Conservation (phyloP, 2,888 invertebrate genomes). For the Gisinianus flammeolus region DNA sequence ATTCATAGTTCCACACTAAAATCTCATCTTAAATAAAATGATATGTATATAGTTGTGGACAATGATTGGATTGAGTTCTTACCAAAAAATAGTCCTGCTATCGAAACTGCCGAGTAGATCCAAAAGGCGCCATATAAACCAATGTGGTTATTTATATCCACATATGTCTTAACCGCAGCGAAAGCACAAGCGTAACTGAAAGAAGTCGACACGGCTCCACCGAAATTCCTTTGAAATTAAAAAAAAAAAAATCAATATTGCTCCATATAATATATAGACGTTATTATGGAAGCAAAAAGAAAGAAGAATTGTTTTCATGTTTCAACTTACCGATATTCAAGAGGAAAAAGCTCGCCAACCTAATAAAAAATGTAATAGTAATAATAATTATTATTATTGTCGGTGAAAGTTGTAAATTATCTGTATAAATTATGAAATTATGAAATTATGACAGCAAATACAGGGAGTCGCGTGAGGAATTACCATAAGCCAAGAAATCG, state of each 20-base stretch:
- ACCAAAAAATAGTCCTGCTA: conserved; percentile 77
- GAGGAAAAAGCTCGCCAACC: conserved; percentile 79
- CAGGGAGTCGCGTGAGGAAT: conserved; percentile 34
- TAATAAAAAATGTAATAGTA: neutral
- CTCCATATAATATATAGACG: neutral
- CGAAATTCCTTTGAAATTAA: conserved; percentile 75
- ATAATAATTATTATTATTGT: neutral
- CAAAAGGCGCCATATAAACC: conserved; percentile 86
- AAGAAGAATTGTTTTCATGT: too few relatives aligned
- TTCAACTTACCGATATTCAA: conserved; percentile 65
- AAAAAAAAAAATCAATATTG: neutral
- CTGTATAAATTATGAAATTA: neutral
- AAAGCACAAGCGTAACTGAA: conserved; percentile 88
- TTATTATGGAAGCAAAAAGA: neutral
- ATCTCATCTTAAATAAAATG: neutral
- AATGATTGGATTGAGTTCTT: neutral
- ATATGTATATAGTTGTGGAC: neutral
- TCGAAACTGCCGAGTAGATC: conserved; percentile 83
- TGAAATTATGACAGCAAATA: neutral
- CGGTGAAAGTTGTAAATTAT: too few relatives aligned
- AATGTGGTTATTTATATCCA: conserved; percentile 77
- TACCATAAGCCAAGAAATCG: conserved; percentile 80
- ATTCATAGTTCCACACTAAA: neutral
- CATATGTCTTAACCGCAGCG: conserved; percentile 83
- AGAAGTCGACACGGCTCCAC: conserved; percentile 83